phyloP scores from a whole-genome alignment of 2,888 invertebrate genomes.

The Serripes groenlandicus region DNA sequence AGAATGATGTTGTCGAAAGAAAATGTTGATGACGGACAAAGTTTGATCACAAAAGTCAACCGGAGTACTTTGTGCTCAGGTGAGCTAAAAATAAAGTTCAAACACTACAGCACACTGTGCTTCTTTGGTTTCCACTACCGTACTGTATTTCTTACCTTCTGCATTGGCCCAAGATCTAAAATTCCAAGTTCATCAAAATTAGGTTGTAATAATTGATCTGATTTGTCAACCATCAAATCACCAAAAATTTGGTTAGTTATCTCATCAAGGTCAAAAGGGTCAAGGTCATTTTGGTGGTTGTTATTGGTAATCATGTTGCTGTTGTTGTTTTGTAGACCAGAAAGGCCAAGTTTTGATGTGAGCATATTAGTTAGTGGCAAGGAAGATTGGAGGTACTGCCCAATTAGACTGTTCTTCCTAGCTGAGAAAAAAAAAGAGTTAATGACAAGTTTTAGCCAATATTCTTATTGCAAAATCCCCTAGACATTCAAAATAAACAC shows the following conservation, averaged over 20 bases:
- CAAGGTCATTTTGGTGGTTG: slow-evolving; percentile 56
- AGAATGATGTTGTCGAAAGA: too few relatives aligned
- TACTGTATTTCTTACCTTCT: slow-evolving; percentile 72
- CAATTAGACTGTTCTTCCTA: slow-evolving; percentile 50
- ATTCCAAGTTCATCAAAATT: slow-evolving; percentile 85
- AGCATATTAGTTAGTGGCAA: slow-evolving; percentile 69
- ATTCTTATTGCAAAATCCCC: too few relatives aligned
- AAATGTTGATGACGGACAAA: too few relatives aligned
- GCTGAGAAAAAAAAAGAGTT: slow-evolving; percentile 59
- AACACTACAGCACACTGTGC: background rate
- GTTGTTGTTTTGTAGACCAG: slow-evolving; percentile 49
- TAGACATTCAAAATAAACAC: too few relatives aligned
- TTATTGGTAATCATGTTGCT: slow-evolving; percentile 50
- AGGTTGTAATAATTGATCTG: slow-evolving; percentile 70
- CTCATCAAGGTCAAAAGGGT: slow-evolving; percentile 73
- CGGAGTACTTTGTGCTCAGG: too few relatives aligned
- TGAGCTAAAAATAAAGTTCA: too few relatives aligned
- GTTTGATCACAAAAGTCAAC: too few relatives aligned
- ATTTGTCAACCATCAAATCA: slow-evolving; percentile 81
- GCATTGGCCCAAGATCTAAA: slow-evolving; percentile 78
- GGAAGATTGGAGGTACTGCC: slow-evolving; percentile 59
- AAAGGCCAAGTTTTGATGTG: slow-evolving; percentile 52
- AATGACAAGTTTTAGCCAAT: too few relatives aligned
- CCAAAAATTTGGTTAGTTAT: slow-evolving; percentile 83
- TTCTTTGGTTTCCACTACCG: slow-evolving; percentile 6